Evolutionary conservation across 2,797 vertebrate species (phyloP), one percentile per base, ranked within the genome.

Genomic region (Craterocephalus amniculus): DNA sequence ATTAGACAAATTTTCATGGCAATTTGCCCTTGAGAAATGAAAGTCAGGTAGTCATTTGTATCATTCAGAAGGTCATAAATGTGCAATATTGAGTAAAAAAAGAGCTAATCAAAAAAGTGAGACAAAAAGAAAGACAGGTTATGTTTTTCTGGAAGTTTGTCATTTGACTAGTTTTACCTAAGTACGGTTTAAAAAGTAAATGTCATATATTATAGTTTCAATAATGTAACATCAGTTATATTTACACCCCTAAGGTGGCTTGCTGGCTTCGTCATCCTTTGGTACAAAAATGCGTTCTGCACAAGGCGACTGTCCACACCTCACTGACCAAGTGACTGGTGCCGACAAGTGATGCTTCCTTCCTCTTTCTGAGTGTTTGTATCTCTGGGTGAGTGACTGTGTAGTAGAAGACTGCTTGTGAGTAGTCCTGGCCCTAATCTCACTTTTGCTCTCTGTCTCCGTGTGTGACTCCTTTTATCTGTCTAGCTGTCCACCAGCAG

Each of bases 301-400:
- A 82, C 74, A 84, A 85, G 72, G 83, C 80, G 83, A 69, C 78
- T 74, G 84, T 86, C 84, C 83, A 84, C 52, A 75, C 81, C 84
- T 87, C 80, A 81, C 81, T 80, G 79, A 78, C 80, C 84, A 80
- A 88, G 81, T 80, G 83, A 90, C 70, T 89, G 84, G 81, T 81
- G 86, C 57, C 75, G 85, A 90, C 88, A 83, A 58, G 72, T 51
- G 78, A 85, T 81, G 80, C 79, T 57, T 70, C 60, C 69, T 60
- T 64, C 79, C 69, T 72, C 72, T 74, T 68, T 56, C 14, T 56
- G 20, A 58, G 64, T 58, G 49, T 66, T 45, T 70, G 48, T 67
- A 78, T 63, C 66, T 57, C 52, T 43, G 13, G 36, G 36, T 38
- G 36, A 38, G 48, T 29, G 66, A 57, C 75, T 72, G 57, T 71